Evolutionary conservation across 2,113 vertebrate genomes (phyloP).

Genomic region (Ptilonorhynchus violaceus): DNA sequence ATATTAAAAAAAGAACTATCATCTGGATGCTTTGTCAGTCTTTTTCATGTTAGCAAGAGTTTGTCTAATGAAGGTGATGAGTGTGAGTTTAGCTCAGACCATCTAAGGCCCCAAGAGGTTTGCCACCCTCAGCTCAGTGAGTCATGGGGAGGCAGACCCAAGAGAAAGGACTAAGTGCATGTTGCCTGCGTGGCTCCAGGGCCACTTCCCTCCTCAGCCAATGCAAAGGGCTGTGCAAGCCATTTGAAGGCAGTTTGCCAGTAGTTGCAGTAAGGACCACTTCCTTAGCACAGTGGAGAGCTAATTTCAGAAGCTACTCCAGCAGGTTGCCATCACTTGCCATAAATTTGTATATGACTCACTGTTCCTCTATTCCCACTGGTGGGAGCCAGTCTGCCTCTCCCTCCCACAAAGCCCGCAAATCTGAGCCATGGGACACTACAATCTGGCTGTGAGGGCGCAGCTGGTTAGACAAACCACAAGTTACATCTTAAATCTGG

Average conservation of each 20-base stretch:
- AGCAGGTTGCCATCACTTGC: background rate
- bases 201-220: background rate
- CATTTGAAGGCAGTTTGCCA: background rate
- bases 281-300: background rate
- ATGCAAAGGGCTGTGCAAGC: background rate
- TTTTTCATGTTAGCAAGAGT: background rate
- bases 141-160: background rate
- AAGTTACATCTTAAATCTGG: background rate
- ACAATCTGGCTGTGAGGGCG: rapidly evolving
- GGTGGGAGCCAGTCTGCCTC: background rate
- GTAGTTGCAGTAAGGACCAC: background rate
- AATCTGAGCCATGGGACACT: background rate
- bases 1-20: background rate
- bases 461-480: background rate
- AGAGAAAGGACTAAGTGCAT: background rate
- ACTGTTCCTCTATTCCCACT: background rate
- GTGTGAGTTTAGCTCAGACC: background rate
- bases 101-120: background rate
- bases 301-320: background rate
- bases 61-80: background rate
- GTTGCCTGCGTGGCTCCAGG: background rate
- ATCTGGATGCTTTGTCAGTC: background rate
- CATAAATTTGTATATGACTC: background rate
- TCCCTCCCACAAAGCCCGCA: background rate
- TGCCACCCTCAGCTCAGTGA: background rate